Base-by-base conservation (phyloP, 1,140 invertebrate species). In the Neomicropteryx cornuta region DNA sequence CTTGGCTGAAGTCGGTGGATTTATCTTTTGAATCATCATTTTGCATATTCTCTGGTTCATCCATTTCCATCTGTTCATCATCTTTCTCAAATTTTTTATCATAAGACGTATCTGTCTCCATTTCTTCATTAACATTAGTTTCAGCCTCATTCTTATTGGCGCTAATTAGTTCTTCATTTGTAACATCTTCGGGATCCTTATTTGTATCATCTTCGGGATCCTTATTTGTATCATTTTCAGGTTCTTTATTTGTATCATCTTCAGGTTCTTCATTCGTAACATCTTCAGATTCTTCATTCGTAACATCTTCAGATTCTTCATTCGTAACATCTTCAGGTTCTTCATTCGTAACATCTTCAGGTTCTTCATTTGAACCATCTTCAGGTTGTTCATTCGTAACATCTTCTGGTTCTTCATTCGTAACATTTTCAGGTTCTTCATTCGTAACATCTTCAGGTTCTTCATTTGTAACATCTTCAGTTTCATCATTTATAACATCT, bases 401-500 rank as follows among this genome's bases (percentile, higher is more conserved):
- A 5, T 43, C 41, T 11, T 49, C 50, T 4, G 41, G 31, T 27
- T 46, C 42, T 18, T 23, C 45, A 38, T 50, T 48, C 5, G 39
- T 34, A 21, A 39, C 35, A 5, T 48, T 43, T 16, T 47, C 46
- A 21, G 46, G 17, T 46, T 24, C 38, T 14, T 51, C 51, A n/a
- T 50, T 38, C 4, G 28, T 39, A 11, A 44, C 45, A 10, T 29
- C 14, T 14, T 42, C 35, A 33, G 38, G 37, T 41, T 47, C 43
- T 34, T 42, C 41, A 16, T 34, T 38, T n/a, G n/a, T n/a, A n/a
- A n/a, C n/a, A n/a, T n/a, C n/a, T 18, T 51, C 39, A n/a, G 30
- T 44, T 31, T 44, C 45, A 43, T 44, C 43, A 28, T 22, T 47
- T n/a, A 49, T 47, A 33, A 44, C 48, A 42, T 46, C 59, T 38